Conservation (phyloP, 2,888 invertebrate genomes). For the Eumacrocentrus americanus region DNA sequence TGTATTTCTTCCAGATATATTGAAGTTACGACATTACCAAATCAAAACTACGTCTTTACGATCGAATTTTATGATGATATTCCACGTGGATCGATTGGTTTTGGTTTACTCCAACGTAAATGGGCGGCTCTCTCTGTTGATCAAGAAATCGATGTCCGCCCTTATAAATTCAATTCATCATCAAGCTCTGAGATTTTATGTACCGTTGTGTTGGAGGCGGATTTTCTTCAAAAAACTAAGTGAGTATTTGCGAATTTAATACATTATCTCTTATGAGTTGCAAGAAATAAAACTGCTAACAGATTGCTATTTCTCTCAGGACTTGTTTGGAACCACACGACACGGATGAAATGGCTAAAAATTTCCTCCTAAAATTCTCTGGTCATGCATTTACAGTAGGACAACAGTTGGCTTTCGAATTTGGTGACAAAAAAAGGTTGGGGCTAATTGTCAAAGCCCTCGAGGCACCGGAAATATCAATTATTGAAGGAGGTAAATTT, state of each 20-base stretch:
- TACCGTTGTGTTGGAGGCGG: conserved; percentile 85
- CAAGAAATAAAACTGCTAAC: background rate
- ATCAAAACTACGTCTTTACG: conserved; percentile 85
- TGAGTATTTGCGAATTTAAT: conserved; percentile 64
- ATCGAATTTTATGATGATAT: conserved; percentile 77
- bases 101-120: conserved; percentile 92
- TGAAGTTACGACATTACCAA: conserved; percentile 79
- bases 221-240: conserved; percentile 95
- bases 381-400: conserved; percentile 90
- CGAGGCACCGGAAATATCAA: conserved; percentile 83
- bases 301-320: conserved; percentile 62
- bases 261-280: background rate
- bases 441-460: conserved; percentile 85
- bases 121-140: conserved; percentile 95
- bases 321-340: conserved; percentile 90
- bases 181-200: conserved; percentile 82
- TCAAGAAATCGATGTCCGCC: conserved; percentile 86
- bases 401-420: conserved; percentile 89
- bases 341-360: conserved; percentile 94
- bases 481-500: conserved; percentile 76
- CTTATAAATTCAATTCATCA: conserved; percentile 74
- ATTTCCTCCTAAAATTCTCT: conserved; percentile 88
- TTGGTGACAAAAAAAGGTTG: conserved; percentile 88
- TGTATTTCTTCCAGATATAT: conserved; percentile 72
- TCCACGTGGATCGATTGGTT: conserved; percentile 84